These are phyloP conservation scores for Otolemur garnettii DNA, from an alignment of 2,113 vertebrate genomes.

Conservation along the genomic window DNA sequence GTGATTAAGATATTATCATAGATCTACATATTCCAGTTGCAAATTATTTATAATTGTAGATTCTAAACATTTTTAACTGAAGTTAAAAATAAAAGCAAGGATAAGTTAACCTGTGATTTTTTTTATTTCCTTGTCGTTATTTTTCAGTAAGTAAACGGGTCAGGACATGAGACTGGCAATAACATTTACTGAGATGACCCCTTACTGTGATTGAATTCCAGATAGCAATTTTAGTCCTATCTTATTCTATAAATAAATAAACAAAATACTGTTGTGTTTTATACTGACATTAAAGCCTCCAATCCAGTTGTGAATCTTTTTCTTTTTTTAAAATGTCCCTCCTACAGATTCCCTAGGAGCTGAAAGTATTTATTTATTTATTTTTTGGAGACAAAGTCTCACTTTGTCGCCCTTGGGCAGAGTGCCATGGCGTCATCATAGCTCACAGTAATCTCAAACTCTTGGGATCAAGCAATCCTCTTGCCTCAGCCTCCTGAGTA, in stretches of 20 bases:
- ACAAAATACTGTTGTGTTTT: background rate
- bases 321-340: constrained; percentile 49
- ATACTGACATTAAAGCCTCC: constrained; percentile 10
- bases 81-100: constrained; percentile 54
- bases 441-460: too few species aligned
- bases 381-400: too few species aligned
- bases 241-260: background rate
- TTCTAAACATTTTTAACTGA: constrained; percentile 47
- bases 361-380: background rate
- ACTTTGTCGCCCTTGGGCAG: too few species aligned
- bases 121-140: background rate
- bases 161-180: constrained; percentile 20
- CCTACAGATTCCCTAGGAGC: constrained; percentile 13
- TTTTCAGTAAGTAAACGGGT: constrained; percentile 62
- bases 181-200: background rate
- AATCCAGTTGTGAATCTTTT: constrained; percentile 13
- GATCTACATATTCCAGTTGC: constrained; percentile 35
- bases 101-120: background rate
- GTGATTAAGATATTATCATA: constrained; percentile 48
- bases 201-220: constrained; percentile 31
- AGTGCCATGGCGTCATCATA: too few species aligned
- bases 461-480: too few species aligned
- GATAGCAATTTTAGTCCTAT: constrained; percentile 9
- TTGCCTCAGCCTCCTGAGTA: too few species aligned
- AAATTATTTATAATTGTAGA: constrained; percentile 28